These are phyloP conservation scores for Coregonus sp. DNA, from an alignment of 2,797 vertebrate species.

Conservation along the genomic window DNA sequence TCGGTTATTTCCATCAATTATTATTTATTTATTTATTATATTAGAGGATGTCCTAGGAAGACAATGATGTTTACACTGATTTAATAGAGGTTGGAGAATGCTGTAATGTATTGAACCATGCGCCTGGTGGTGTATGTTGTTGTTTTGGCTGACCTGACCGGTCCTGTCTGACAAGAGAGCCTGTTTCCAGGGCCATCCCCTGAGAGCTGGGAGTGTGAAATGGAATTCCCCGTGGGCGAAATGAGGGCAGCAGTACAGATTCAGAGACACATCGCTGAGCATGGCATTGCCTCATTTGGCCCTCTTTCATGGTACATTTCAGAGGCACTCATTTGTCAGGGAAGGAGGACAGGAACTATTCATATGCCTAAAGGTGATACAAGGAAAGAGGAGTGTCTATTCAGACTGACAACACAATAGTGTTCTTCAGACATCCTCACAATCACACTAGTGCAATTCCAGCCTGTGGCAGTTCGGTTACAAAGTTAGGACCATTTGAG, in stretches of 20 bases:
- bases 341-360: neutral
- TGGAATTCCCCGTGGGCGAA: neutral
- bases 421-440: neutral
- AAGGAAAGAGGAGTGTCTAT: neutral
- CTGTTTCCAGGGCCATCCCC: neutral
- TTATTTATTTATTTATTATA: no score
- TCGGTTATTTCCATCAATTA: neutral
- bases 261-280: neutral
- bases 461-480: neutral
- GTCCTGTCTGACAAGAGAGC: neutral
- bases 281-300: neutral
- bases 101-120: neutral
- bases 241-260: neutral
- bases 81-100: neutral
- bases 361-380: neutral
- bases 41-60: neutral
- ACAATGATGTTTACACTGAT: neutral
- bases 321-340: neutral
- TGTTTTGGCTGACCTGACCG: neutral
- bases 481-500: neutral
- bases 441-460: neutral
- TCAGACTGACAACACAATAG: neutral
- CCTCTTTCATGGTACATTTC: constrained; percentile 8
- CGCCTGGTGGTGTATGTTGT: neutral
- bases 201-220: neutral